phyloP scores from a whole-genome alignment of 2,888 invertebrate species.

The Bombyx huttoni region DNA sequence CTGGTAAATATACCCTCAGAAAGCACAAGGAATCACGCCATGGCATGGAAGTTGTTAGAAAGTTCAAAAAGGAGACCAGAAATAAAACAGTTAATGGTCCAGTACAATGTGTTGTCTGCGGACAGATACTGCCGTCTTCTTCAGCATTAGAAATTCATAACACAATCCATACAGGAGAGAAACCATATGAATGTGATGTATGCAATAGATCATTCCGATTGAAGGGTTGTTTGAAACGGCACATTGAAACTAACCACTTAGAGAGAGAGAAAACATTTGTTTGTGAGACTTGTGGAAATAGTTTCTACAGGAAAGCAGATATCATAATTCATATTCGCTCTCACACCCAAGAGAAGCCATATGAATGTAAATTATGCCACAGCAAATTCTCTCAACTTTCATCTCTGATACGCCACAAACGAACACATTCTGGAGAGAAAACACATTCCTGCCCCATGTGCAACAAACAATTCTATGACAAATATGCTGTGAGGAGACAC shows the following conservation, averaged over 20 bases:
- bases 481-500: conserved; percentile 42
- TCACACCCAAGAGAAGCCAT: conserved; percentile 53
- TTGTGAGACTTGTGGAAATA: conserved; percentile 58
- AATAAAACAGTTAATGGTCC: conserved; percentile 27
- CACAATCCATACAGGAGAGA: conserved; percentile 55
- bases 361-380: conserved; percentile 42
- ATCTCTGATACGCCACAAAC: conserved; percentile 50
- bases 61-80: conserved; percentile 15
- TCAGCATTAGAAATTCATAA: conserved; percentile 51
- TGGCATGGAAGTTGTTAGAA: not conserved
- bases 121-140: conserved; percentile 29
- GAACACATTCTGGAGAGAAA: conserved; percentile 55
- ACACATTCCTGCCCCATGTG: conserved; percentile 50
- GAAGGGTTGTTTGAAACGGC: conserved; percentile 46
- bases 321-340: conserved; percentile 52
- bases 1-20: not conserved
- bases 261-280: conserved; percentile 43
- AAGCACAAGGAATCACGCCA: not conserved
- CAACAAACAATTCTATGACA: conserved; percentile 44
- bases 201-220: conserved; percentile 39
- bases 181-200: conserved; percentile 38
- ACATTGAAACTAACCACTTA: conserved; percentile 35
- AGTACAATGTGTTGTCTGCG: conserved; percentile 45
- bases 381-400: conserved; percentile 46
- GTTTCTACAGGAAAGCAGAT: conserved; percentile 47